A percentile compares a stretch with the other conserved stretches of the same genome.
These are phyloP conservation scores for Trachelus tabidus DNA, from an alignment of 2,888 invertebrate species.

Conservation along the genomic window DNA sequence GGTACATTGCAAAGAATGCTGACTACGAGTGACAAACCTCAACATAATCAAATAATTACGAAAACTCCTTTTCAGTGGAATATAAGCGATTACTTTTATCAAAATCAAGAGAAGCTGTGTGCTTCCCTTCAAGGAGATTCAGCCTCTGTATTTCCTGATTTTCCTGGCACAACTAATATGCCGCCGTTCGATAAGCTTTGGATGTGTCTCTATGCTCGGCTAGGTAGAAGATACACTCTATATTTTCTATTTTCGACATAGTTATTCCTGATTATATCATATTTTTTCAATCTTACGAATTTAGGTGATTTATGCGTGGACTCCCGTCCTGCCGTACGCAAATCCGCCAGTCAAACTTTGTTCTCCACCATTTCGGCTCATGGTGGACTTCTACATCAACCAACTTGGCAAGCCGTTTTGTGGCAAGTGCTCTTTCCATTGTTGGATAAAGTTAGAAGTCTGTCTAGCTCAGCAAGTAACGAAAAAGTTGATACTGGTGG, in stretches of 20 bases:
- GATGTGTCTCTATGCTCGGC: constrained; percentile 93
- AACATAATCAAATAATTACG: no score
- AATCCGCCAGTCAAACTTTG: constrained; percentile 96
- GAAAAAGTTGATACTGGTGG: constrained; percentile 91
- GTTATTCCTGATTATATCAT: not conserved
- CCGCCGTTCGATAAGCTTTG: constrained; percentile 93
- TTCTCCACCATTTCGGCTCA: constrained; percentile 98
- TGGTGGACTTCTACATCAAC: constrained; percentile 85
- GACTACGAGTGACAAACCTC: no score
- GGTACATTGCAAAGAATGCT: constrained; percentile 69
- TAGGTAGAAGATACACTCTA: constrained; percentile 69
- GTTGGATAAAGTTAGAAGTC: constrained; percentile 87
- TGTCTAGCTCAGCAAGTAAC: constrained; percentile 77
- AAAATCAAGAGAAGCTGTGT: constrained; percentile 89
- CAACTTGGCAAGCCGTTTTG: constrained; percentile 94
- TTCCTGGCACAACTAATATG: constrained; percentile 85
- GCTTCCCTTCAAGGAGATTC: constrained; percentile 78
- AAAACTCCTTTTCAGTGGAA: constrained; percentile 83
- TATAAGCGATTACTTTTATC: constrained; percentile 96
- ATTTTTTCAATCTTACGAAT: not conserved
- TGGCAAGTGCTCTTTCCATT: constrained; percentile 97
- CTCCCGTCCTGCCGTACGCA: constrained; percentile 93
- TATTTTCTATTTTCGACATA: not conserved
- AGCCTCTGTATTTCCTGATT: constrained; percentile 82
- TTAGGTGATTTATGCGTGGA: constrained; percentile 93